Evolutionary conservation across 2,797 vertebrate species (phyloP), one percentile per base, ranked within the genome.

Genomic region (Pipistrellus pipistrellus): DNA sequence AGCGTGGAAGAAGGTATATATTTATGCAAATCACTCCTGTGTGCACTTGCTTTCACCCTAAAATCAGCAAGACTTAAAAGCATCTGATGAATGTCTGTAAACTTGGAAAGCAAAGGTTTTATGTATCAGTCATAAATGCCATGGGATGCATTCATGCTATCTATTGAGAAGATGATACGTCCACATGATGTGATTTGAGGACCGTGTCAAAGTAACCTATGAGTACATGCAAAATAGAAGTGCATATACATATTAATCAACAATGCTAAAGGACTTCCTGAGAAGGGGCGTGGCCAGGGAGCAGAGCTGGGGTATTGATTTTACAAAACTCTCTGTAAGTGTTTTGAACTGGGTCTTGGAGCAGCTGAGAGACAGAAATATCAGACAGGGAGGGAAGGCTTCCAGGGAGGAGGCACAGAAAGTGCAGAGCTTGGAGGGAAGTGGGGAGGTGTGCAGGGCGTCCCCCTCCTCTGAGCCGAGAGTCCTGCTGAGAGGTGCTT

Each of bases 131-230:
- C 62, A 77, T 68, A 85, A 95, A 57, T 32, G 71, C 27, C 66
- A 59, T 8, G 2, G 78, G 78, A 25, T 66, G 44, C 18, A 21
- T 76, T 57, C 10, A 92, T 88, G 53, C 41, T 68, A 48, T 88
- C 48, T 72, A 64, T 32, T 72, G 73, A 87, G 78, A 64, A 86
- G 66, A 92, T 20, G 66, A 95, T 44, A 59, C 23, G 35, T 41
- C 32, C n/a, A 91, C 68, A 86, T 32, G 53, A 83, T 48, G 51
- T 21, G 32, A 90, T 66, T 62, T 66, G 69, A 90, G 75, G 38
- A 30, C 57, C 68, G 38, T 66, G 76, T 93, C 92, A 77, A 93
- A 89, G 81, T 59, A 59, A 92, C 3, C 27, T 44, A 85, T 15
- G 44, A 83, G 85, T 64, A 48, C 6, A 66, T 77, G 78, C 41